These are phyloP conservation scores for Lacerta bilineata DNA, from an alignment of 2,797 vertebrate species.

Conservation along the genomic window DNA sequence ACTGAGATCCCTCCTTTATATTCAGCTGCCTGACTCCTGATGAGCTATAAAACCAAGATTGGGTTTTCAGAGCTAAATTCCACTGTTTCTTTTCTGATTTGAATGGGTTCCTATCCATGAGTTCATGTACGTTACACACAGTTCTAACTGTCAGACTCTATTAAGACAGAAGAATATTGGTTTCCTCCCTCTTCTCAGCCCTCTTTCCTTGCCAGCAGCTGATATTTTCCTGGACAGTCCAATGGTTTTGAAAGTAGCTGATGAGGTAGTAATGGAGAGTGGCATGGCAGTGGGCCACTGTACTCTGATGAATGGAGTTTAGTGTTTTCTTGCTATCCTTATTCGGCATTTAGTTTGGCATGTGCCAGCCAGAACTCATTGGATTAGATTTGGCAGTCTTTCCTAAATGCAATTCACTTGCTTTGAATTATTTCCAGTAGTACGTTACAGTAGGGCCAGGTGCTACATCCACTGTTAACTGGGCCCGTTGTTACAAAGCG, in stretches of 20 bases:
- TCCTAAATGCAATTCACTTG: conserved; percentile 54
- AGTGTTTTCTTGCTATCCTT: conserved; percentile 32
- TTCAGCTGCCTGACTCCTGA: background rate
- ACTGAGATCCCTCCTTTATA: background rate
- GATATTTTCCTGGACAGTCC: conserved; percentile 43
- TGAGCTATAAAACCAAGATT: background rate
- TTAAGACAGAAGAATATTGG: background rate
- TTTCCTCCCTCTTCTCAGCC: background rate
- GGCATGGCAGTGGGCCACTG: conserved; percentile 40
- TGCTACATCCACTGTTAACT: background rate
- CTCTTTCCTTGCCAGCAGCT: conserved; percentile 6
- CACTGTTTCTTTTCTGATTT: conserved; percentile 2
- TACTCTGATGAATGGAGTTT: conserved; percentile 38
- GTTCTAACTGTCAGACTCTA: background rate
- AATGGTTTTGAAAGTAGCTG: conserved; percentile 48
- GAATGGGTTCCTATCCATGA: background rate
- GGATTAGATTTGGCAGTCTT: conserved; percentile 31
- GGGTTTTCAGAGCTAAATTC: background rate
- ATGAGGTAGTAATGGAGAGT: conserved; percentile 45
- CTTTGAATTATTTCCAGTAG: conserved; percentile 39
- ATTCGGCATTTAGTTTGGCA: conserved; percentile 54
- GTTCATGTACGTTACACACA: background rate
- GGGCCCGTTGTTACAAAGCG: background rate
- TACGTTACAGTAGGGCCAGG: conserved; percentile 22
- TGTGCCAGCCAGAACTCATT: conserved; percentile 46